A percentile compares a stretch with the other conserved stretches of the same genome.
phyloP scores from a whole-genome alignment of 2,888 invertebrate species.

The Prosapia bicincta region DNA sequence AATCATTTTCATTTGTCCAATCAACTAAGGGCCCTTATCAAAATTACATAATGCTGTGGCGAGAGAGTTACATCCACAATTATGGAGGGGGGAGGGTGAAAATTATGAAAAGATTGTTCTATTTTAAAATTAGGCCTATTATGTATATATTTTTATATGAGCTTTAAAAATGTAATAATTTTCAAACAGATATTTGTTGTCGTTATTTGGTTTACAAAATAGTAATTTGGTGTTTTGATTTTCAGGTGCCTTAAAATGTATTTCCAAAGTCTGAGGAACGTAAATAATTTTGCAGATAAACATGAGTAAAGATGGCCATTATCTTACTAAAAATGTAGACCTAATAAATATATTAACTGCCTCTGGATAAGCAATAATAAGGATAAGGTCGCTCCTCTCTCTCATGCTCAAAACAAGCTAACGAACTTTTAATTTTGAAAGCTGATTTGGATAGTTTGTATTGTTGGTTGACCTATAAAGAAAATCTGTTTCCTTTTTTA shows the following conservation, averaged over 20 bases:
- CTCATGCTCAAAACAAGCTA: neutral
- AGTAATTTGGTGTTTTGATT: neutral
- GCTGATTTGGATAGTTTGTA: neutral
- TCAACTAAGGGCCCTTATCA: too few species aligned
- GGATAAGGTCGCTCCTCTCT: neutral
- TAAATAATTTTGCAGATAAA: neutral
- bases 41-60: too few species aligned
- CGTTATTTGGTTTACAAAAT: neutral
- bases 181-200: neutral
- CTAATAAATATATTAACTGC: neutral
- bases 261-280: neutral
- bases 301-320: neutral
- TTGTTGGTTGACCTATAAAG: too few species aligned
- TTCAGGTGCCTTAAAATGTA: neutral
- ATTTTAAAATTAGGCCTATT: neutral
- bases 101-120: too few species aligned
- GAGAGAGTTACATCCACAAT: too few species aligned
- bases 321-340: neutral
- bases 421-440: neutral
- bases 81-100: too few species aligned
- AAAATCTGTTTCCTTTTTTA: conserved; percentile 34
- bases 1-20: too few species aligned
- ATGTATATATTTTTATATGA: neutral
- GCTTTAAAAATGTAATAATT: neutral
- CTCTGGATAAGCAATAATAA: neutral